These are phyloP conservation scores for Crotalus tigris DNA, from an alignment of 2,113 vertebrate genomes.

Conservation along the genomic window DNA sequence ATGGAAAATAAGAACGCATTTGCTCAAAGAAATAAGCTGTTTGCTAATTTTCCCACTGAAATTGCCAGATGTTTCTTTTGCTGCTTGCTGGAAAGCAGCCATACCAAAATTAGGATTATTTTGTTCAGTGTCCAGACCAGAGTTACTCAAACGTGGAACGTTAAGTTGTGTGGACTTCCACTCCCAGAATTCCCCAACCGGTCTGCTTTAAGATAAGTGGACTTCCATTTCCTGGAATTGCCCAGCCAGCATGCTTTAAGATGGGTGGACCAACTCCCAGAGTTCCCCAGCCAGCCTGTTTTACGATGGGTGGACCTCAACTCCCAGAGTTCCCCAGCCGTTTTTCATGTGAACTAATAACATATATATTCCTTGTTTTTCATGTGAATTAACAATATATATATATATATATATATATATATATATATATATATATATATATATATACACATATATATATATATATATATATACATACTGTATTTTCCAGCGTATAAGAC, in stretches of 20 bases:
- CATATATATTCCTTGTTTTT: no score
- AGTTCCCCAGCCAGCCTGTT: background rate
- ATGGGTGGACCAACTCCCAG: no score
- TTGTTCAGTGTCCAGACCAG: background rate
- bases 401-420: no score
- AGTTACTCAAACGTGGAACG: background rate
- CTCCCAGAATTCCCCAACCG: background rate
- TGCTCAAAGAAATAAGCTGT: conserved; percentile 44
- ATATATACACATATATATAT: no score
- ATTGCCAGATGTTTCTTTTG: conserved; percentile 57
- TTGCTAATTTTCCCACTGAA: conserved; percentile 55
- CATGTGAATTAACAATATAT: no score
- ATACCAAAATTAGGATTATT: conserved; percentile 5
- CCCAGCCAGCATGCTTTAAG: no score
- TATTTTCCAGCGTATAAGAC: no score
- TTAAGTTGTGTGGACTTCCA: background rate
- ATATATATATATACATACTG: no score
- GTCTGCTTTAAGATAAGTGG: background rate
- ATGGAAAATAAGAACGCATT: conserved; percentile 45
- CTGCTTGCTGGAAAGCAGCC: conserved; percentile 33
- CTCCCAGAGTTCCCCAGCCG: background rate
- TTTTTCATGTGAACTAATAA: no score
- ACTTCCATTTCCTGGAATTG: background rate
- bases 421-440: no score
- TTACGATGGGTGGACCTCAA: background rate